Evolutionary conservation across 2,888 invertebrate species (phyloP).

Genomic region (Malacosoma neustria): DNA sequence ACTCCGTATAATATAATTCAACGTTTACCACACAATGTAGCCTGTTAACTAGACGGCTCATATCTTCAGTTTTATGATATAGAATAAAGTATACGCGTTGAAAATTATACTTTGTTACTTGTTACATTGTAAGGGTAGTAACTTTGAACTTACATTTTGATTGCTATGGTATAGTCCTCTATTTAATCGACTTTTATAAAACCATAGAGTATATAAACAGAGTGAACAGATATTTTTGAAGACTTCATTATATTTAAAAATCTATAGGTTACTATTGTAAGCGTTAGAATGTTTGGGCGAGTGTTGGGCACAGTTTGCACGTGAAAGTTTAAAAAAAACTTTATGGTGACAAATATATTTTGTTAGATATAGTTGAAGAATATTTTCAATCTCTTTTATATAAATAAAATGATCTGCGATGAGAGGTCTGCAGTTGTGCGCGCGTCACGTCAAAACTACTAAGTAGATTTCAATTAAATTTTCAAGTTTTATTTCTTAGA

Average conservation of each 20-base stretch:
- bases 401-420: too few relatives aligned
- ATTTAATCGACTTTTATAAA: not conserved
- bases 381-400: too few relatives aligned
- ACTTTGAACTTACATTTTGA: not conserved
- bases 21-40: not conserved
- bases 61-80: slow-evolving; percentile 19
- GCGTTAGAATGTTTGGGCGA: too few relatives aligned
- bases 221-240: not conserved
- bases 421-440: too few relatives aligned
- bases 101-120: slow-evolving; percentile 21
- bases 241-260: not conserved
- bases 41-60: slow-evolving; percentile 2
- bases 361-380: too few relatives aligned
- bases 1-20: not conserved
- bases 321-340: too few relatives aligned
- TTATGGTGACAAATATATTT: too few relatives aligned
- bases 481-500: too few relatives aligned
- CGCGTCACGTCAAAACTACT: too few relatives aligned
- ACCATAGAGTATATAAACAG: not conserved
- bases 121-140: slow-evolving; percentile 21
- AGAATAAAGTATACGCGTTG: slow-evolving; percentile 24
- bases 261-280: too few relatives aligned
- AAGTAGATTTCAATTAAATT: too few relatives aligned
- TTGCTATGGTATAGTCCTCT: not conserved
- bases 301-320: too few relatives aligned